Evolutionary conservation across 1,140 invertebrate species (phyloP), one percentile per base, ranked within the genome.

Genomic region (Ips nitidus): DNA sequence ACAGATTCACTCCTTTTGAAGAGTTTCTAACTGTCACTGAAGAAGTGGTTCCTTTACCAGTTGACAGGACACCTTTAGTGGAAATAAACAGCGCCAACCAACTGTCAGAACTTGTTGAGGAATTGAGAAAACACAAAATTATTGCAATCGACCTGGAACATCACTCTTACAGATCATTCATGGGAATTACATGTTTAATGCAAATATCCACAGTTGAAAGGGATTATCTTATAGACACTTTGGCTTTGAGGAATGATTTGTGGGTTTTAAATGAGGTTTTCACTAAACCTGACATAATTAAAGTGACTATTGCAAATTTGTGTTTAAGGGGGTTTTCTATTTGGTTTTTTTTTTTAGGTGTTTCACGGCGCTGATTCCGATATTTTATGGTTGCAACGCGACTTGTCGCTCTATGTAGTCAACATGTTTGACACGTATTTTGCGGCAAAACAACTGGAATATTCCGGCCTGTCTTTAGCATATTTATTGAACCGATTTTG

Each of bases 371-470:
- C 94, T 1, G 89, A 95, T 66, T 84, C 77, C 53, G 98, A 99
- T 80, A 86, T 99, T 42, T 81, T 89, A 37, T 99, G 98, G 98
- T 82, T 99, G 37, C 98, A 99, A 80, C 85, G 94, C 55, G 98
- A 99, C 84, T 89, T 99, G 64, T 93, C 94, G 0, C 74, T 99
- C 0, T 99, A 99, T 78, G 80, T 99, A 22, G 95, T 99, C 0
- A 98, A 98, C 76, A 90, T 99, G 89, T 98, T 99, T 81, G 98
- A 99, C 79, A 99, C 97, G 0, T 87, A 94, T 79, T 88, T 93
- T 76, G 97, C 96, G 0, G 89, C 94, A 0, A 88, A 90, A 71
- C 82, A 88, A 0, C 82, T 99, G 0, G 84, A 87, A n/a, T 85
- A 93, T 70, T 82, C 87, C 0, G 86, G 88, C 41, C 83, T 91